Evolutionary conservation across 2,797 vertebrate genomes (phyloP).

Genomic region (Telmatherina bonti): DNA sequence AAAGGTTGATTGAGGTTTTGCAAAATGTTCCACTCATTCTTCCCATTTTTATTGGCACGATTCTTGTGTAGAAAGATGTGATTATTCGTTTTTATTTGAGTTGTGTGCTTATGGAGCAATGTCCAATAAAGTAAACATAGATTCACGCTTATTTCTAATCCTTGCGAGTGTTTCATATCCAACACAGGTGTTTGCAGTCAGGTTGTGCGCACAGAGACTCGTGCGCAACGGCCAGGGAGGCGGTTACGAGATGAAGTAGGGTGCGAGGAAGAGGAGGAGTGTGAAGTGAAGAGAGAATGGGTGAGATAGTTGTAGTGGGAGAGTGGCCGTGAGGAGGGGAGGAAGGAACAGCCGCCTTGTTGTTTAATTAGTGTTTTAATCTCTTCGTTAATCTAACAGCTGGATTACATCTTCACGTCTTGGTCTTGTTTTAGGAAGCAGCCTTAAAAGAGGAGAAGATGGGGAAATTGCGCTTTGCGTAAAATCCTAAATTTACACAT

Average conservation of each 20-base stretch:
- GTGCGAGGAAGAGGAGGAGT: conserved; percentile 72
- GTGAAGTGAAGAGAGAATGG: conserved; percentile 40
- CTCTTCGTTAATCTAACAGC: conserved; percentile 41
- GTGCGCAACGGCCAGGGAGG: conserved; percentile 43
- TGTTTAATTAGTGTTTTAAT: conserved; percentile 51
- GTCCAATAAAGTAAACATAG: too few relatives aligned
- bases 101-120: not conserved
- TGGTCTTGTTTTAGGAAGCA: too few relatives aligned
- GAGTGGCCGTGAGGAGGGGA: conserved; percentile 48
- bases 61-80: too few relatives aligned
- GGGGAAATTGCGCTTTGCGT: conserved; percentile 30
- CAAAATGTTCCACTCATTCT: conserved; percentile 23
- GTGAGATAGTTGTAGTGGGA: conserved; percentile 50
- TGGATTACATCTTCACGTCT: conserved; percentile 18
- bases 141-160: too few relatives aligned
- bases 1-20: conserved; percentile 47
- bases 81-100: too few relatives aligned
- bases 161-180: not conserved
- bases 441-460: not conserved
- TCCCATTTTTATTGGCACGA: not conserved
- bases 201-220: conserved; percentile 10
- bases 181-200: conserved; percentile 36
- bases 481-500: conserved; percentile 49
- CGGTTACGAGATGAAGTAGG: conserved; percentile 53
- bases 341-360: conserved; percentile 43